Evolutionary conservation across 2,888 invertebrate genomes (phyloP).

Genomic region (Lepidonotus clava): DNA sequence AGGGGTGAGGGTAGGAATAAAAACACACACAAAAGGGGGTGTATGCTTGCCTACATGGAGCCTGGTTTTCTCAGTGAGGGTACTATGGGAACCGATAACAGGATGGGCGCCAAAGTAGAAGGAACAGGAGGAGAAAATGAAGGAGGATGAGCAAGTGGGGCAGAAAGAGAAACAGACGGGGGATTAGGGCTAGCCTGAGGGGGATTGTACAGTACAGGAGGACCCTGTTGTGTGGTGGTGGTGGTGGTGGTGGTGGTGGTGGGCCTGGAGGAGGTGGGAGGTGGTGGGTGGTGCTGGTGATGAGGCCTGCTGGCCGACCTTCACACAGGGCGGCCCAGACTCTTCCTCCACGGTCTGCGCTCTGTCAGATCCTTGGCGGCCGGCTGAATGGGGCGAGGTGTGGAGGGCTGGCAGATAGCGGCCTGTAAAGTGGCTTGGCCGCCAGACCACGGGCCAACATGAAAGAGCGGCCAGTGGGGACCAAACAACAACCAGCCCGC

Average conservation of each 20-base stretch:
- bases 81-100: background rate
- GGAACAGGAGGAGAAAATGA: background rate
- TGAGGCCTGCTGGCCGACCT: background rate
- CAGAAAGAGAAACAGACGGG: background rate
- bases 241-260: background rate
- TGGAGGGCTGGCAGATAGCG: slow-evolving; percentile 35
- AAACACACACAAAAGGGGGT: too few species aligned
- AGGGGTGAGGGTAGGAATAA: too few species aligned
- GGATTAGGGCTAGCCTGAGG: background rate
- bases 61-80: too few species aligned
- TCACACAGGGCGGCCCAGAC: background rate
- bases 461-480: slow-evolving; percentile 5
- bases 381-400: slow-evolving; percentile 11
- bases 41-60: too few species aligned
- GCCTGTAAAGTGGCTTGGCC: too few species aligned
- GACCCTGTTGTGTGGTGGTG: too few species aligned
- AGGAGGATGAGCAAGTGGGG: background rate
- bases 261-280: too few species aligned
- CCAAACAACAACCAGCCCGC: background rate
- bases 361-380: slow-evolving; percentile 26
- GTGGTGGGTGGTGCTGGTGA: background rate
- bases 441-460: background rate
- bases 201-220: background rate
- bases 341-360: too few species aligned
- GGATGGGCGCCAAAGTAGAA: background rate